Base-by-base conservation (phyloP, 1,140 invertebrate genomes). In the Ooceraea biroi region DNA sequence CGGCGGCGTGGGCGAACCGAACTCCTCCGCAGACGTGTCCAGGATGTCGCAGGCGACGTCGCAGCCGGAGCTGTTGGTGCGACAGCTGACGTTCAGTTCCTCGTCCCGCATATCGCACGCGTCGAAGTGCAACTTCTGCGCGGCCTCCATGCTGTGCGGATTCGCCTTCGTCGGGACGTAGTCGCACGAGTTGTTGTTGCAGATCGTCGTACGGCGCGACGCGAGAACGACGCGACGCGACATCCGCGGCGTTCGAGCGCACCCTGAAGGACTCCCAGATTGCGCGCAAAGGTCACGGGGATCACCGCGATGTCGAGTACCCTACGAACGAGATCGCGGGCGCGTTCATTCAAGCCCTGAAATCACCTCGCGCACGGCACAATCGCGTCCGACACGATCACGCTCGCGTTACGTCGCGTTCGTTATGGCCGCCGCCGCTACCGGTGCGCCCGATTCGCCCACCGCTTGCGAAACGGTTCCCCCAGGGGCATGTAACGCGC, bases 71-170 rank as follows among this genome's bases (percentile, higher is more conserved):
- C 91, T 93, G 74, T 90, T 92, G 36, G 89, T 90, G 25, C 89
- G 90, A 88, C 90, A 91, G 88, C 92, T 94, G 72, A 93, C 91
- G 50, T 91, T 93, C 30, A 93, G 83, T 72, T 94, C 92, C 65
- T 93, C 92, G 85, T 94, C 91, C 65, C 93, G 91, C 63, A 93
- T 90, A 84, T 92, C 92, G 84, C 89, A 90, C 30, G 91, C 90
- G 78, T 93, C 90, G 57, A 92, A 92, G 84, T 92, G 90, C 78
- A 93, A 71, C 83, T 93, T 94, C 63, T 92, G 93, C 27, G 86
- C 90, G 57, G 91, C 76, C 58, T 94, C 92, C 93, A 94, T 94
- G 30, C 57, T 85, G n/a, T 17, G 48, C 48, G 0, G 4, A 19
- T 50, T 25, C 36, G 36, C 36, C 36, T 36, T 36, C 36, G 36